A percentile compares a stretch with the other conserved stretches of the same genome.
Conservation (phyloP, 2,113 vertebrate species). For the Aleadryas rufinucha region DNA sequence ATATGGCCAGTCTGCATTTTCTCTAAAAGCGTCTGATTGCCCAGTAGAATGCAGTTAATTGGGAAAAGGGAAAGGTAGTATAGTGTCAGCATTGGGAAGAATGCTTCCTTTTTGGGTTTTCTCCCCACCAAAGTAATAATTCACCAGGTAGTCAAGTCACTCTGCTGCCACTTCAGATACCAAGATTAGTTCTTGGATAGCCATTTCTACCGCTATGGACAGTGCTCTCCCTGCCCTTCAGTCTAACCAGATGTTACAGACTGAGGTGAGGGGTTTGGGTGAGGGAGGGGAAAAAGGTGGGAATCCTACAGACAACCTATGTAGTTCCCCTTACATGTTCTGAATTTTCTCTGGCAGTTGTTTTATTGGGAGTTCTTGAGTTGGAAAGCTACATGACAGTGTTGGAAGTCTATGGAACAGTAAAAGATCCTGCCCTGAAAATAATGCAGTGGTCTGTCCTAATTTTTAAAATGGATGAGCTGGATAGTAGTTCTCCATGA, state of each 20-base stretch:
- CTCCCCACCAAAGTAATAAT: neutral
- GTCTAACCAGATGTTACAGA: neutral
- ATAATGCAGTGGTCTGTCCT: neutral
- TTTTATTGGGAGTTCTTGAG: neutral
- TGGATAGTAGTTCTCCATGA: neutral
- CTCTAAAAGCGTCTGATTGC: neutral
- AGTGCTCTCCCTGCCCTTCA: neutral
- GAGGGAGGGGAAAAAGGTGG: accelerated
- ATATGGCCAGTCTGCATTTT: neutral
- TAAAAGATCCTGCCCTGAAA: neutral
- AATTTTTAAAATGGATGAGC: neutral
- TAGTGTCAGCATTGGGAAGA: neutral
- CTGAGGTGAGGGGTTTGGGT: neutral
- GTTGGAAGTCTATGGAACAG: neutral
- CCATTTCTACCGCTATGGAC: neutral
- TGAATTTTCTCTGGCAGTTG: neutral
- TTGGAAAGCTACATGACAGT: neutral
- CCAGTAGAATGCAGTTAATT: neutral
- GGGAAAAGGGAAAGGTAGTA: neutral
- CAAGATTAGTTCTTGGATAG: neutral
- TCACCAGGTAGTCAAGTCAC: neutral
- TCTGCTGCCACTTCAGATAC: neutral
- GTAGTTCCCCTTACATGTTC: neutral
- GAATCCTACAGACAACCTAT: neutral
- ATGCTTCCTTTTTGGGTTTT: neutral